A percentile compares a stretch with the other conserved stretches of the same genome.
Evolutionary conservation across 2,113 vertebrate species (phyloP).

Genomic region (Bungarus multicinctus): DNA sequence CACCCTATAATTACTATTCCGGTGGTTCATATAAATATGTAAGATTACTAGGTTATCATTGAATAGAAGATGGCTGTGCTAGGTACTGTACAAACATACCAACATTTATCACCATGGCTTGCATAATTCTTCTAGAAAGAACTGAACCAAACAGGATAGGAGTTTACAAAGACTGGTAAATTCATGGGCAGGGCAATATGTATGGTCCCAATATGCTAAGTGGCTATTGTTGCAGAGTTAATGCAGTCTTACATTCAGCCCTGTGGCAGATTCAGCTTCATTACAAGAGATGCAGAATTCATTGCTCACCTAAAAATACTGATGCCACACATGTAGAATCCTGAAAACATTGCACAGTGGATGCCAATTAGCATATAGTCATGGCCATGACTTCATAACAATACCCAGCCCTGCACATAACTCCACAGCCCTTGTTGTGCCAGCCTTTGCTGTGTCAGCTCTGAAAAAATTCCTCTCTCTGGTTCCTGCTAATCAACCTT

Average conservation of each 20-base stretch:
- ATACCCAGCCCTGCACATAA: neutral
- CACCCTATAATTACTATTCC: slow-evolving; percentile 14
- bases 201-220: neutral
- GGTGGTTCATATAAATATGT: neutral
- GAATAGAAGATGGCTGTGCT: slow-evolving; percentile 18
- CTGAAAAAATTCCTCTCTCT: neutral
- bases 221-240: neutral
- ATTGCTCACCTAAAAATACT: neutral
- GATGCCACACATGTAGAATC: neutral
- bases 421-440: neutral
- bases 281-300: neutral
- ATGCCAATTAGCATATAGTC: neutral
- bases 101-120: slow-evolving; percentile 3
- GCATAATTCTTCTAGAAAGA: slow-evolving; percentile 31
- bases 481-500: neutral
- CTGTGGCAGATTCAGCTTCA: neutral
- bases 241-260: neutral
- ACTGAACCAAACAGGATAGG: slow-evolving; percentile 32
- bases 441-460: neutral
- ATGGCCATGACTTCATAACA: neutral
- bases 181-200: neutral
- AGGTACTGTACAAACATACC: slow-evolving; percentile 40
- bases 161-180: neutral
- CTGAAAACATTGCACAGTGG: neutral
- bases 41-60: neutral